Conservation (phyloP, 1,140 invertebrate species). For the Pseudomyrmex cubaensis region DNA sequence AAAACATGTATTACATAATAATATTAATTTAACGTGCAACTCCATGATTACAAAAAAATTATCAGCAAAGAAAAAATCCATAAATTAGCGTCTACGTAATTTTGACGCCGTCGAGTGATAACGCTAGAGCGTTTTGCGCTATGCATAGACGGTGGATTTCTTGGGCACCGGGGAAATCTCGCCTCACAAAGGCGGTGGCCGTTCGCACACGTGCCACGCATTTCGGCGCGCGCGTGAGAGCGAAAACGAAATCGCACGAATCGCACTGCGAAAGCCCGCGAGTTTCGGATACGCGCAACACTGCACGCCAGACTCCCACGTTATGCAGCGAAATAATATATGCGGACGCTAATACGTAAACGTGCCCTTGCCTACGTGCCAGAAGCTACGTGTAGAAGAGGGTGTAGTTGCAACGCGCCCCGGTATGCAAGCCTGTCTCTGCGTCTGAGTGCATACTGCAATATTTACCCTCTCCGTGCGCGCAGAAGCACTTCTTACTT, state of each 20-base stretch:
- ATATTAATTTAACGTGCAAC: background rate
- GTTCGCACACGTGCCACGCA: constrained; percentile 67
- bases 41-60: background rate
- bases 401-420: constrained; percentile 37
- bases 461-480: constrained; percentile 79
- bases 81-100: constrained; percentile 5
- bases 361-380: constrained; percentile 65
- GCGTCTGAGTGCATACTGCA: constrained; percentile 82
- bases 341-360: constrained; percentile 82
- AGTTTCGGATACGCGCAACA: constrained; percentile 68
- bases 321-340: constrained; percentile 82
- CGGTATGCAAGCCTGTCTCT: constrained; percentile 79
- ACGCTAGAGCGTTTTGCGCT: constrained; percentile 39
- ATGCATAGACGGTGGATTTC: constrained; percentile 31
- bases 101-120: background rate
- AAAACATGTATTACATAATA: background rate
- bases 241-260: constrained; percentile 51
- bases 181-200: constrained; percentile 51
- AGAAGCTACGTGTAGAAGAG: constrained; percentile 19
- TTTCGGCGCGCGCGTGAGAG: constrained; percentile 61
- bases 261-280: constrained; percentile 52
- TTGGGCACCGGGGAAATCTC: constrained; percentile 30
- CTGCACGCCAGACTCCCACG: constrained; percentile 63
- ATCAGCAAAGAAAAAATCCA: background rate
- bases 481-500: constrained; percentile 33